Evolutionary conservation across 2,113 vertebrate species (phyloP).

Genomic region (Numida meleagris): DNA sequence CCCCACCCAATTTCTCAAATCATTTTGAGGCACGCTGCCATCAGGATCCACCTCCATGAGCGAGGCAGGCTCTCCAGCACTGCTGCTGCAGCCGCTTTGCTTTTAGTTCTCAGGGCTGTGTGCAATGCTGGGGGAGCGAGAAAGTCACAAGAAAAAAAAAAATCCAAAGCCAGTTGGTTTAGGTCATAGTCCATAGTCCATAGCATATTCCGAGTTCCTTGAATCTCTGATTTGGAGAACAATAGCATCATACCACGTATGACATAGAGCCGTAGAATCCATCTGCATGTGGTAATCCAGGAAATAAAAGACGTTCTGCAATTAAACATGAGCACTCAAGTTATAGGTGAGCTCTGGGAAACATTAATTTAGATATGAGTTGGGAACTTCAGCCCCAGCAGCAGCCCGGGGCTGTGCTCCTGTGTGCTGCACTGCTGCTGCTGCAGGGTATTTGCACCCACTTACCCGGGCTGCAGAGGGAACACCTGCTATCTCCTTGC

Average conservation of each 20-base stretch:
- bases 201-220: not conserved
- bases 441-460: not conserved
- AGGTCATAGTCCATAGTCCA: too few species aligned
- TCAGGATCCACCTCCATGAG: accelerated
- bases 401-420: not conserved
- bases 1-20: accelerated
- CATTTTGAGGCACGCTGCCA: not conserved
- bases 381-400: not conserved
- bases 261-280: not conserved
- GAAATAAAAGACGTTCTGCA: not conserved
- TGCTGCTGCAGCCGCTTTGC: not conserved
- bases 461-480: not conserved
- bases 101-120: too few species aligned
- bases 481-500: not conserved
- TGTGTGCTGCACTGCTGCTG: not conserved
- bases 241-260: not conserved
- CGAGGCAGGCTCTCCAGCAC: not conserved
- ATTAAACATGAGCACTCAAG: not conserved
- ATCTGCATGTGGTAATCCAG: not conserved
- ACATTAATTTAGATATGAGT: not conserved
- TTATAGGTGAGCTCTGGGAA: not conserved
- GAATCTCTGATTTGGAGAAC: not conserved
- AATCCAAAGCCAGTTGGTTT: not conserved
- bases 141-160: not conserved
- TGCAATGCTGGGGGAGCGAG: not conserved